Base-by-base conservation (phyloP, 23 tunicate genomes). In the Styela clava region DNA sequence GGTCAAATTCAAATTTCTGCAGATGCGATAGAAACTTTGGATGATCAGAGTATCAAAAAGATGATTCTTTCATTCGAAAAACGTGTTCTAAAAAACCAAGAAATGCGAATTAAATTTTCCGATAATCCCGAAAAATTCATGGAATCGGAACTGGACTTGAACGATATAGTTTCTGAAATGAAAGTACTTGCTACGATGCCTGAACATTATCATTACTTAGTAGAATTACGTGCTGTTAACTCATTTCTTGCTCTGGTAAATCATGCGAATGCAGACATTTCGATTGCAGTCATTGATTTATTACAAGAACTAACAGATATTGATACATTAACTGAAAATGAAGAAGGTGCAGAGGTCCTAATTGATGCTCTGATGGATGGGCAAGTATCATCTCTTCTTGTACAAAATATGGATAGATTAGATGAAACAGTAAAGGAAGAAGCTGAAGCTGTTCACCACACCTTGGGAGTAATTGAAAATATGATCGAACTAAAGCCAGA, bases 81-180 rank as follows among this genome's bases (percentile, higher is more conserved):
- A 64, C 83, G 94, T 31, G 89, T 88, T 33, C 71, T 78, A 2
- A 95, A 79, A 74, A 95, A 95, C 79, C 99, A 95, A 63, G 95
- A 95, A 77, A 90, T 89, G 99, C 65, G 99, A 62, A 95, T 95
- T 16, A 95, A 95, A 52, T 90, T 86, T 63, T 87, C 96, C 1
- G 92, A 95, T 72, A 90, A 80, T 63, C 99, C 99, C 22, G 99
- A 90, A 62, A 90, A 91, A 62, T 93, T 93, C 64, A 93, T 93
- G 98, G 98, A 93, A 64, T 93, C 98, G 0, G 98, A 93, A 71
- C 62, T 93, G 1, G 98, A 93, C 34, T 78, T 93, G 65, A 93
- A 93, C 33, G 93, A 93, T 80, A 86, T 81, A 24, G 84, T 93
- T 32, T 34, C 68, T 44, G 98, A 88, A 82, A 93, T 93, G 92